A percentile compares a stretch with the other conserved stretches of the same genome.
Evolutionary conservation across 2,113 vertebrate species (phyloP).

Genomic region (Ploceus nigricollis): DNA sequence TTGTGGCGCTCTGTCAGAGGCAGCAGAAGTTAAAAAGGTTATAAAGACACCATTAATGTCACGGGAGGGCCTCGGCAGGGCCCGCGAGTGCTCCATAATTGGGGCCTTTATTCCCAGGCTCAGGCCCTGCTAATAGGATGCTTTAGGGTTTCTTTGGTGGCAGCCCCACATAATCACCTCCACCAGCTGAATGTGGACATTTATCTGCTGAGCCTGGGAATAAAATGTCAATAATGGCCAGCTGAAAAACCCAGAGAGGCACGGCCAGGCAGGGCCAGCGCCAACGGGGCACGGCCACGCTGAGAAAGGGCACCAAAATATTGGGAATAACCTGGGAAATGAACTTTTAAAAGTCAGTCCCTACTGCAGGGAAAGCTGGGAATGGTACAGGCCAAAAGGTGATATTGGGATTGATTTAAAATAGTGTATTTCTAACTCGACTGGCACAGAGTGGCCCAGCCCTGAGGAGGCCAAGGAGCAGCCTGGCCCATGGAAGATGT

Average conservation of each 20-base stretch:
- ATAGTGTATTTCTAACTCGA: fast-evolving
- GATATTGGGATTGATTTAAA: fast-evolving
- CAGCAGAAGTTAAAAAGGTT: slow-evolving; percentile 81
- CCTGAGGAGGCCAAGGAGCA: not conserved
- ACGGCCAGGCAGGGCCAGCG: not conserved
- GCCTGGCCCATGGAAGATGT: not conserved
- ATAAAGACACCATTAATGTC: slow-evolving; percentile 80
- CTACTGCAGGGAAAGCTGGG: not conserved
- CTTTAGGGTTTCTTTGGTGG: slow-evolving; percentile 71
- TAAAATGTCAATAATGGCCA: slow-evolving; percentile 21
- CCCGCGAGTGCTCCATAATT: slow-evolving; percentile 77
- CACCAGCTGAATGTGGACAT: slow-evolving; percentile 47
- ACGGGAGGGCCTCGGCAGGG: slow-evolving; percentile 70
- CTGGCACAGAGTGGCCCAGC: not conserved
- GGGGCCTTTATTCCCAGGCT: slow-evolving; percentile 64
- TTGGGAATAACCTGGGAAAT: fast-evolving
- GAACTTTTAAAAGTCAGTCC: not conserved
- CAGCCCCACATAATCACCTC: slow-evolving; percentile 60
- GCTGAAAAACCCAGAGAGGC: slow-evolving; percentile 50
- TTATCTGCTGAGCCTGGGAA: slow-evolving; percentile 50
- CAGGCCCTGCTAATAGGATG: slow-evolving; percentile 60
- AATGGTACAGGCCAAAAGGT: fast-evolving
- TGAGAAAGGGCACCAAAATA: not conserved
- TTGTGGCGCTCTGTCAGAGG: slow-evolving; percentile 75
- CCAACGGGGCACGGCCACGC: not conserved